Conservation (phyloP, 2,888 invertebrate genomes). For the Tiliacea citrago region DNA sequence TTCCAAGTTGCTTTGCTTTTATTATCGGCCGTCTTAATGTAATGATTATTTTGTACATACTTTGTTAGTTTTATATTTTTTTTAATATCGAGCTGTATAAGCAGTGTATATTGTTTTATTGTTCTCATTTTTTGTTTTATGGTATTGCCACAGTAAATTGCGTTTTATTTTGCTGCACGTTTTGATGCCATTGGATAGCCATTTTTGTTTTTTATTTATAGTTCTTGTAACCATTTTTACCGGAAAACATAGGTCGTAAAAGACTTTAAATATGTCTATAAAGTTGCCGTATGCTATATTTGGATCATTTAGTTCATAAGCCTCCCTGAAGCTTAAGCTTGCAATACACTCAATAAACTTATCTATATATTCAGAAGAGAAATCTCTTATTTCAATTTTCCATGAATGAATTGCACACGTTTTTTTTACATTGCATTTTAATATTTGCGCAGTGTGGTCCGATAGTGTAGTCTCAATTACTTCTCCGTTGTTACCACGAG, state of each 20-base stretch:
- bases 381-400: too few relatives aligned
- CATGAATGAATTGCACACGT: too few relatives aligned
- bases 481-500: too few relatives aligned
- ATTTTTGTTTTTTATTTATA: background rate
- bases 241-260: constrained; percentile 9
- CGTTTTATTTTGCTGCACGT: constrained; percentile 2
- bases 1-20: constrained; percentile 18
- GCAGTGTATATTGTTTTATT: background rate
- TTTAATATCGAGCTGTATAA: constrained; percentile 3
- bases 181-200: background rate
- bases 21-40: background rate
- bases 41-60: constrained; percentile 3
- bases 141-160: background rate
- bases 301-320: too few relatives aligned
- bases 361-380: too few relatives aligned
- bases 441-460: too few relatives aligned
- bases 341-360: too few relatives aligned
- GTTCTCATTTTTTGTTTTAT: background rate
- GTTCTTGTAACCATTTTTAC: background rate
- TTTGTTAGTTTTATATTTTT: constrained; percentile 5
- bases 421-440: too few relatives aligned
- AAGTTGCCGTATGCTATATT: background rate
- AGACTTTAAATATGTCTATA: background rate
- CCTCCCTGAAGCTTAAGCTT: too few relatives aligned
- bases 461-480: too few relatives aligned